phyloP scores from a whole-genome alignment of 2,888 invertebrate species.

The Chaitophorus viminalis region DNA sequence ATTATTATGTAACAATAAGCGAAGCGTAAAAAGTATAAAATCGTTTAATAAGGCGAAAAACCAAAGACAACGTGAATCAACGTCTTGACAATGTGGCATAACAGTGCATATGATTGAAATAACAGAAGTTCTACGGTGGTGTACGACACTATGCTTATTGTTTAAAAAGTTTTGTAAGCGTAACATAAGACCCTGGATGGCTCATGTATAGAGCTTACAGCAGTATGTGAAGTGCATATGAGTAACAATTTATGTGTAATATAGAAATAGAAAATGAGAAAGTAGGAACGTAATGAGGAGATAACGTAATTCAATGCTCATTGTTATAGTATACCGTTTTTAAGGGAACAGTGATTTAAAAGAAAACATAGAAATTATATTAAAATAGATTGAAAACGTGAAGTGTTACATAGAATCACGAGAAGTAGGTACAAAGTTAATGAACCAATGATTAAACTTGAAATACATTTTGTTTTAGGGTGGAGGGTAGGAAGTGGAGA shows the following conservation, averaged over 20 bases:
- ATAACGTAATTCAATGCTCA: no score
- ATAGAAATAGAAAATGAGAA: neutral
- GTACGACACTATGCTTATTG: neutral
- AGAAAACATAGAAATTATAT: conserved; percentile 9
- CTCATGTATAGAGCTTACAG: neutral
- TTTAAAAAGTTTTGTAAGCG: neutral
- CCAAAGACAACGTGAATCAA: neutral
- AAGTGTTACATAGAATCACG: neutral
- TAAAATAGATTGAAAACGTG: conserved; percentile 16
- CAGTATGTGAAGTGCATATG: neutral
- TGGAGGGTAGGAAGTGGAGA: no score
- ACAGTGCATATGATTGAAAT: conserved; percentile 16
- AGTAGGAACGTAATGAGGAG: neutral
- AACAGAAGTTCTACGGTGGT: neutral
- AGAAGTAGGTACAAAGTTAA: no score
- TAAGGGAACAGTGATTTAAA: neutral
- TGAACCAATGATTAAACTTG: no score
- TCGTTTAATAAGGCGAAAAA: neutral
- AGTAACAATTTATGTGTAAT: neutral
- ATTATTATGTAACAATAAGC: neutral
- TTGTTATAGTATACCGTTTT: no score
- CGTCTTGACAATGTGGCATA: no score
- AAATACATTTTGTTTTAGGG: no score
- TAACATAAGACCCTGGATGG: neutral
- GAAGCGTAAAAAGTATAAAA: neutral